Evolutionary conservation across 2,888 invertebrate species (phyloP).

Genomic region (Acanthosepion pharaonis): DNA sequence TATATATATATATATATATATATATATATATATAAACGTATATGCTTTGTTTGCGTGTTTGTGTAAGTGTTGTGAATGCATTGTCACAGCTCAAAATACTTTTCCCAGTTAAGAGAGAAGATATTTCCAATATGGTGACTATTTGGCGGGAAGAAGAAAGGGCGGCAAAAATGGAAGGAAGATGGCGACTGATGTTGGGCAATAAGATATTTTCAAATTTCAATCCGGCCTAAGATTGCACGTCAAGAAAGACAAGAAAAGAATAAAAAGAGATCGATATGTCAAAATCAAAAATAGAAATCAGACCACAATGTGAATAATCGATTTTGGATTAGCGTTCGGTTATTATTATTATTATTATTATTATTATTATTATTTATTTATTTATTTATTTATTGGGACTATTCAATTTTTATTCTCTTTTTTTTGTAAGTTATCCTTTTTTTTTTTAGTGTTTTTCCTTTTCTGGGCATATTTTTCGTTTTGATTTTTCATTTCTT

Average conservation of each 20-base stretch:
- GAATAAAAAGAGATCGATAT: not conserved
- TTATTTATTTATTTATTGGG: not conserved
- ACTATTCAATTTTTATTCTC: not conserved
- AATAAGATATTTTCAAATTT: conserved; percentile 33
- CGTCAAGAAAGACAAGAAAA: not conserved
- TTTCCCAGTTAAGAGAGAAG: not conserved
- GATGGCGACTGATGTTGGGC: not conserved
- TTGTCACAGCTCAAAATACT: not conserved
- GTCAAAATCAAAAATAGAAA: conserved; percentile 10
- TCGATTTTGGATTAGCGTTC: not conserved
- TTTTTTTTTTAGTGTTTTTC: not conserved
- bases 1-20: not conserved
- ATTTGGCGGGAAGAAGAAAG: not conserved
- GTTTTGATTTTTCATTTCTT: too few species aligned
- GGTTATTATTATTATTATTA: not conserved
- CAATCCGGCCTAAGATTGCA: not conserved
- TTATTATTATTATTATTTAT: too few species aligned
- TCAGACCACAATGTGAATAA: not conserved
- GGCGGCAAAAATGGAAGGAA: not conserved
- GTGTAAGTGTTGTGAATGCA: too few species aligned
- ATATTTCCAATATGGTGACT: not conserved
- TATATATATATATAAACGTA: not conserved
- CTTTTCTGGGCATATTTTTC: not conserved
- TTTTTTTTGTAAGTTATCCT: too few species aligned
- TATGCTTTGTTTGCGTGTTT: not conserved